Base-by-base conservation (phyloP, 2,797 vertebrate genomes). In the Pyrocephalus nanus region DNA sequence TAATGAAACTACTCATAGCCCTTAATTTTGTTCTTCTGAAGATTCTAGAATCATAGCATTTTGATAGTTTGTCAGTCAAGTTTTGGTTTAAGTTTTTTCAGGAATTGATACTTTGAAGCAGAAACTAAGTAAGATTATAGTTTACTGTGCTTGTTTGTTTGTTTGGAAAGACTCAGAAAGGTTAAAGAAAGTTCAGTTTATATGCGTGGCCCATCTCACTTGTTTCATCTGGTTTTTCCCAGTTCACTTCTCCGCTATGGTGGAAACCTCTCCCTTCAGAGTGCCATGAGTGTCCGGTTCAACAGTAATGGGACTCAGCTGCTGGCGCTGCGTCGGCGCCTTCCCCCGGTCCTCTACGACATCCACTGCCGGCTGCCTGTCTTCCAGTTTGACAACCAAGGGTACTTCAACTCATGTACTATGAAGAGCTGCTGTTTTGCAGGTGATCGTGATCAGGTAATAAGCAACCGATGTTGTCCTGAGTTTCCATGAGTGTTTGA, bases 361-460 rank as follows among this genome's bases (percentile, higher is more conserved):
- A 99, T 99, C 84, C 99, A 99, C 97, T 99, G 99, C 12, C 99
- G 99, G 9, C 98, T 99, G 96, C 99, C 99, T 22, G 98, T 99
- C 97, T 99, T 99, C 98, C 99, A 99, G 98, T 99, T 99, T 21
- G 99, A 99, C 98, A 99, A 99, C 98, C 99, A 99, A 95, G 99
- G 99, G 15, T 99, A 99, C 98, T 99, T 99, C 97, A 99, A 99
- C 97, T 99, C 99, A 23, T 99, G 99, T 91, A 99, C 99, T 88
- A 99, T 99, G 99, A 99, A 99, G 96, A 99, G 99, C 97, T 99
- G 99, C 98, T 99, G 99, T 93, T 99, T 99, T 53, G 99, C 99
- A 3, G 99, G 99, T 20, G 99, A 99, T 97, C 98, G 98, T 84
- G 99, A 99, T 95, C 99, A 99, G 98, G 99, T 99, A 70, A 97